Percentiles rank a stretch among this genome's conserved stretches.
Evolutionary conservation across 2,888 invertebrate species (phyloP).

Genomic region (Meiosimyza platycephala): DNA sequence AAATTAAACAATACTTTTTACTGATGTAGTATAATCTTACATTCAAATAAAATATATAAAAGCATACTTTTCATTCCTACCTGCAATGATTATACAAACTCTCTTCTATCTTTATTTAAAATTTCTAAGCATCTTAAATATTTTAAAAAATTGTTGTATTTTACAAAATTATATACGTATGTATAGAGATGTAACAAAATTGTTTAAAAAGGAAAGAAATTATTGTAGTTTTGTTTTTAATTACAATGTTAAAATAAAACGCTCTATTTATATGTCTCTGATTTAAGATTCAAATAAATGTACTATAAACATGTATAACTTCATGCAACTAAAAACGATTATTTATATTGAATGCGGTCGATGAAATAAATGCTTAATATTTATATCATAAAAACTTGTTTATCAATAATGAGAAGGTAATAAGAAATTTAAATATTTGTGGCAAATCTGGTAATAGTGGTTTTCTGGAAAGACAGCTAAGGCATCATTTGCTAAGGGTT

Average conservation of each 20-base stretch:
- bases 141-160: conserved; percentile 5
- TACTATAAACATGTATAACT: background rate
- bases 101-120: background rate
- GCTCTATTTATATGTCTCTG: conserved; percentile 15
- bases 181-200: conserved; percentile 2
- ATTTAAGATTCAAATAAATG: background rate
- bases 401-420: background rate
- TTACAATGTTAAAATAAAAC: background rate
- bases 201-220: background rate
- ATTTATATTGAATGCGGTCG: background rate
- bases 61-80: background rate
- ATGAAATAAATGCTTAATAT: conserved; percentile 27
- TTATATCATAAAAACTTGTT: conserved; percentile 11
- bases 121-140: background rate
- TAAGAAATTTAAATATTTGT: no score
- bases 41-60: background rate
- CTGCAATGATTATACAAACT: background rate
- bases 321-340: background rate
- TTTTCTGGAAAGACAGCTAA: no score
- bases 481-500: no score
- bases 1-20: no score
- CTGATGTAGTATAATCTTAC: no score
- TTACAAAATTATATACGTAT: conserved; percentile 24
- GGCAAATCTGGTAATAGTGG: no score
- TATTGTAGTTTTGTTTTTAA: conserved; percentile 1